These are phyloP conservation scores for Sceliomorpha sp. DNA, from an alignment of 2,888 invertebrate species.

Conservation along the genomic window DNA sequence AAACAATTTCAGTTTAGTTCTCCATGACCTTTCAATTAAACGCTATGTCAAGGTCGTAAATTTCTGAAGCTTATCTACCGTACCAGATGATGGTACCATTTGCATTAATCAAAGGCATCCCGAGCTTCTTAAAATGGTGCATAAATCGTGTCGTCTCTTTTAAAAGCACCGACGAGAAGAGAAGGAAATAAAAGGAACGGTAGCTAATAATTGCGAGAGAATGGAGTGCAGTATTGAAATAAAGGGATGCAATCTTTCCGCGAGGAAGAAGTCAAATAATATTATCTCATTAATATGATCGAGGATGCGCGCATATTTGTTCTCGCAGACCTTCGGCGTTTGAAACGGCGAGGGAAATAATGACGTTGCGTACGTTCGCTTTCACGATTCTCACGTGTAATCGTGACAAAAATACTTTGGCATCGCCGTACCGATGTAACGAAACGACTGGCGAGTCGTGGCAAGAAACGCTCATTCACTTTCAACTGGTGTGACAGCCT, in stretches of 20 bases:
- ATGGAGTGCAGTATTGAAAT: neutral
- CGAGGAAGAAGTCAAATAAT: slow-evolving; percentile 18
- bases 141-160: too few relatives aligned
- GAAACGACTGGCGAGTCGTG: slow-evolving; percentile 37
- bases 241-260: neutral
- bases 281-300: slow-evolving; percentile 18
- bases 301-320: slow-evolving; percentile 10
- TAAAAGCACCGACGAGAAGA: too few relatives aligned
- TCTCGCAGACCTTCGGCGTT: slow-evolving; percentile 25
- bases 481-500: slow-evolving; percentile 69
- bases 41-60: too few relatives aligned
- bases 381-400: slow-evolving; percentile 51
- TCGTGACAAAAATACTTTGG: slow-evolving; percentile 51
- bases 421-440: slow-evolving; percentile 36
- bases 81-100: too few relatives aligned
- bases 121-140: too few relatives aligned
- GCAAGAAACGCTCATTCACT: slow-evolving; percentile 69
- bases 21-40: too few relatives aligned
- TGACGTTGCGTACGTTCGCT: slow-evolving; percentile 43
- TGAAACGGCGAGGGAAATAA: slow-evolving; percentile 37
- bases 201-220: too few relatives aligned
- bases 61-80: too few relatives aligned
- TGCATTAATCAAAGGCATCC: too few relatives aligned
- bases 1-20: too few relatives aligned
- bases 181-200: too few relatives aligned